These are phyloP conservation scores for Leptosomus discolor DNA, from an alignment of 2,113 vertebrate genomes.

Conservation along the genomic window DNA sequence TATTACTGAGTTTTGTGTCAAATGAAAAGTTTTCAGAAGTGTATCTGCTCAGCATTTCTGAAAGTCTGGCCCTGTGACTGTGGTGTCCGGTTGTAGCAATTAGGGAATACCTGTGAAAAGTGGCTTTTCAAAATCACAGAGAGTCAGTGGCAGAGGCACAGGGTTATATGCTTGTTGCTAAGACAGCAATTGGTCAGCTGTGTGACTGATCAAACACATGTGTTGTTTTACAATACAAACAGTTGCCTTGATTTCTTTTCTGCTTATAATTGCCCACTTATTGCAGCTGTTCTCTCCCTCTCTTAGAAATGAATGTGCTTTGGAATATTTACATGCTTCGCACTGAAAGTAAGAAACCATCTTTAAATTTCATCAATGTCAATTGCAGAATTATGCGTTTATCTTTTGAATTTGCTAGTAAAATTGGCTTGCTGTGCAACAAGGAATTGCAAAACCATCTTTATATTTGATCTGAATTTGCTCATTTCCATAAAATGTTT, in stretches of 20 bases:
- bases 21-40: too few relatives aligned
- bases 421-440: background rate
- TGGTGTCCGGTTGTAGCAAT: background rate
- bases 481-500: background rate
- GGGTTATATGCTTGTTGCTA: background rate
- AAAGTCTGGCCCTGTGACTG: background rate
- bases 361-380: background rate
- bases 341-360: background rate
- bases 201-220: background rate
- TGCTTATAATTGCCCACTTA: background rate
- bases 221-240: background rate
- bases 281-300: background rate
- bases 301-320: background rate
- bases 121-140: background rate
- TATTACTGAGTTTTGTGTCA: too few relatives aligned
- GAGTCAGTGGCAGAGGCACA: background rate
- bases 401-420: background rate
- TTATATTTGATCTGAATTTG: background rate
- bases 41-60: background rate
- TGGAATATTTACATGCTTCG: background rate
- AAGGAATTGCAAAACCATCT: background rate
- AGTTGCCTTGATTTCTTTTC: background rate
- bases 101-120: background rate
- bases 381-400: background rate
- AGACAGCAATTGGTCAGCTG: fast-evolving